Evolutionary conservation across 2,113 vertebrate species (phyloP).

Genomic region (Gasterosteus aculeatus): DNA sequence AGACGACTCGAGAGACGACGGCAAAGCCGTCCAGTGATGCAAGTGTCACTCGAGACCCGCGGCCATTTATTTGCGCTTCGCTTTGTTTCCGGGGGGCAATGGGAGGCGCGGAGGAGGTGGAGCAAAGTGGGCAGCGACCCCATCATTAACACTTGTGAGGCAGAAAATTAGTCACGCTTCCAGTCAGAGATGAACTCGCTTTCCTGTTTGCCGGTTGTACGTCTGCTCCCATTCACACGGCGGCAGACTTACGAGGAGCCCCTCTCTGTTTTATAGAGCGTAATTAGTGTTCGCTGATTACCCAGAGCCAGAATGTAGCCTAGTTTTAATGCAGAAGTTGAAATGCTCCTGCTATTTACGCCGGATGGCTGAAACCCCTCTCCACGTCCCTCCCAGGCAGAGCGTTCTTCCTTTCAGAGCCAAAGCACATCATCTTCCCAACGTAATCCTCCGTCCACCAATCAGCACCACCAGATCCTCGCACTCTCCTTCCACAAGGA

Average conservation of each 20-base stretch:
- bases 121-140: conserved; percentile 59
- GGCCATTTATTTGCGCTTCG: too few species aligned
- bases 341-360: conserved; percentile 49
- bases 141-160: conserved; percentile 72
- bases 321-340: conserved; percentile 45
- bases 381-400: background rate
- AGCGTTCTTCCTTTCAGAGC: conserved; percentile 21
- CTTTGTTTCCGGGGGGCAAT: too few species aligned
- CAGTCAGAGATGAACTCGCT: conserved; percentile 68
- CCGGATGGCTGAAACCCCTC: conserved; percentile 28
- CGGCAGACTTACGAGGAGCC: conserved; percentile 70
- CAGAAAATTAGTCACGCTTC: conserved; percentile 77
- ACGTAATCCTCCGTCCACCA: conserved; percentile 22
- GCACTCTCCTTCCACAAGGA: conserved; percentile 41
- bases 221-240: conserved; percentile 60
- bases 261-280: conserved; percentile 69
- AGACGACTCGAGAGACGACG: conserved; percentile 65
- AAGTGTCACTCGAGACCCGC: conserved; percentile 58
- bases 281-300: conserved; percentile 69
- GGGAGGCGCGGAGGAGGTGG: too few species aligned
- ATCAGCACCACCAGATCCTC: conserved; percentile 31
- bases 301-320: conserved; percentile 59
- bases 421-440: background rate
- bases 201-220: conserved; percentile 55
- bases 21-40: conserved; percentile 67